phyloP scores from a whole-genome alignment of 2,888 invertebrate genomes.

The Meiosimyza decipiens region DNA sequence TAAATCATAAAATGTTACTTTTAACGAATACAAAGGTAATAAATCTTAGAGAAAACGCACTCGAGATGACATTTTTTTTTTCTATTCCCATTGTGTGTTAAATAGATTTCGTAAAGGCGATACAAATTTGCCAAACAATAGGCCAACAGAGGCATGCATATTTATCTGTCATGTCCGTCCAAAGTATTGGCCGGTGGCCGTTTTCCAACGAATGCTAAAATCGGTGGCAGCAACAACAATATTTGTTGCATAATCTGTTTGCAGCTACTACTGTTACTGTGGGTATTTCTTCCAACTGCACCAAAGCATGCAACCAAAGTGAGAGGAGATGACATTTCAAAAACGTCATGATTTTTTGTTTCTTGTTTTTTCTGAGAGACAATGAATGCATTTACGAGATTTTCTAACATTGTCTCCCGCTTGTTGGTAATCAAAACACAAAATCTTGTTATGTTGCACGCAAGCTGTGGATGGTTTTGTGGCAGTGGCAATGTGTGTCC shows the following conservation, averaged over 20 bases:
- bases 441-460: slow-evolving; percentile 22
- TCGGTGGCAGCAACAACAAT: slow-evolving; percentile 38
- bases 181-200: slow-evolving; percentile 31
- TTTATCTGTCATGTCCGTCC: slow-evolving; percentile 11
- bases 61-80: slow-evolving; percentile 61
- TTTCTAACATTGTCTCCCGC: slow-evolving; percentile 8
- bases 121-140: slow-evolving; percentile 61
- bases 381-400: slow-evolving; percentile 14
- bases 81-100: slow-evolving; percentile 64
- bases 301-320: neutral
- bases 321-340: slow-evolving; percentile 27
- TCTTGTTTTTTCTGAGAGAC: neutral
- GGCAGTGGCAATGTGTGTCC: neutral
- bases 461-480: slow-evolving; percentile 29
- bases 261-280: slow-evolving; percentile 46
- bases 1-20: too few species aligned
- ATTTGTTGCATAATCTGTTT: slow-evolving; percentile 53
- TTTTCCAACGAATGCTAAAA: slow-evolving; percentile 32
- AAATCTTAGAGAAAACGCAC: slow-evolving; percentile 45
- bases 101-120: slow-evolving; percentile 64
- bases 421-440: slow-evolving; percentile 4
- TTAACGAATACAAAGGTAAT: too few species aligned
- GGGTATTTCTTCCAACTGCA: neutral
- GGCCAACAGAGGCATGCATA: slow-evolving; percentile 31
- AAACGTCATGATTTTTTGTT: slow-evolving; percentile 16